Evolutionary conservation across 2,797 vertebrate species (phyloP), one percentile per base, ranked within the genome.

Genomic region (Schizopygopsis malacanthus): DNA sequence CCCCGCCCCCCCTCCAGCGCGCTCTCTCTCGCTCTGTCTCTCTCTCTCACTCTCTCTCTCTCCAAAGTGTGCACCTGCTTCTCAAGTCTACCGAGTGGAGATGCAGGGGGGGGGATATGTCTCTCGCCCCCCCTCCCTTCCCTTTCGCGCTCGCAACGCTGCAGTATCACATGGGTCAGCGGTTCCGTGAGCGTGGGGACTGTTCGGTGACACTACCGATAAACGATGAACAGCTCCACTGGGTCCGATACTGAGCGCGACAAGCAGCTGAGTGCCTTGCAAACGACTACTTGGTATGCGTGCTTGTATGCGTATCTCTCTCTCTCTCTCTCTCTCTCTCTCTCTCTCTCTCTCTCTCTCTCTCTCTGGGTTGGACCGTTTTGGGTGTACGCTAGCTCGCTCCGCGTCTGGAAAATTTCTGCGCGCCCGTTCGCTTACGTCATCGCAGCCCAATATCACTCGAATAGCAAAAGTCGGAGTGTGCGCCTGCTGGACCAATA

Each of bases 161-260:
- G 85, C 85, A 77, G 85, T 86, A 86, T 82, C 85, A 86, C 79
- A 86, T 70, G 79, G 79, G 71, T 86, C 85, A 82, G 61, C 85
- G 71, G 71, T 81, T 86, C 79, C 65, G 65, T 70, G 79, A 82
- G 85, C 39, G 85, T 43, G 79, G 79, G 72, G 72, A 86, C 85
- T 77, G 84, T 77, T 86, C 72, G 33, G 61, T 82, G 79, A 77
- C 85, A 82, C 71, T 12, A 82, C 85, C 37, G 79, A 86, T 81
- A 82, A 86, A 86, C 20, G 45, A 79, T 18, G 33, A 82, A 67
- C 59, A 76, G 72, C 85, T 86, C 85, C 72, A 39, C 85, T 56
- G 85, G 79, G 69, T 59, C 25, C 80, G 9, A 20, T 67, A 41
- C 69, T 67, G 52, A 61, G 84, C 18, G 52, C 52, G 13, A 81